A percentile compares a stretch with the other conserved stretches of the same genome.
phyloP scores from a whole-genome alignment of 2,797 vertebrate species.

The Cichlasoma orientale region DNA sequence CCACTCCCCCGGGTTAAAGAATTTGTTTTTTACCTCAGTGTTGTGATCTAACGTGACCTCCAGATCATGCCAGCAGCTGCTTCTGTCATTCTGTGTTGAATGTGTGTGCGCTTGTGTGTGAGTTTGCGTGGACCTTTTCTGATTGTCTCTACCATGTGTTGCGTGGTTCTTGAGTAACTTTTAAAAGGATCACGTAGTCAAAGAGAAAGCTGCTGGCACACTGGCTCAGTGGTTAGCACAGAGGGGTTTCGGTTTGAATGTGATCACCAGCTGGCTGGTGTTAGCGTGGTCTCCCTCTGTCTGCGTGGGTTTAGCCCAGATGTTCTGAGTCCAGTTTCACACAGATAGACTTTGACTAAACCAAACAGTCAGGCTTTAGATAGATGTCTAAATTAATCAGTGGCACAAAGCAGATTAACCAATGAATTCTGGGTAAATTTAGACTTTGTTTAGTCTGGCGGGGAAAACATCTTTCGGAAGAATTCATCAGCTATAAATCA shows the following conservation, averaged over 20 bases:
- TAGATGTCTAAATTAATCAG: not conserved
- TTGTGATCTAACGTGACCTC: slow-evolving; percentile 74
- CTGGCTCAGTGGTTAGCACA: not conserved
- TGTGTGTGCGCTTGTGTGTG: slow-evolving; percentile 24
- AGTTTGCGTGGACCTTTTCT: slow-evolving; percentile 5
- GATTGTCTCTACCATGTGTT: slow-evolving; percentile 20
- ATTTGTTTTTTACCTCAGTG: slow-evolving; percentile 70
- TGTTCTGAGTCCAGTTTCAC: slow-evolving; percentile 9
- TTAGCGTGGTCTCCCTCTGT: not conserved
- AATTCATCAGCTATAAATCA: not conserved
- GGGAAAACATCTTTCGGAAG: not conserved
- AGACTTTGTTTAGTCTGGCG: not conserved
- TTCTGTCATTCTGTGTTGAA: slow-evolving; percentile 66
- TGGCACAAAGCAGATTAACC: not conserved
- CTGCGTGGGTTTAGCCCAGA: slow-evolving; percentile 17
- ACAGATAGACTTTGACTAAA: slow-evolving; percentile 1
- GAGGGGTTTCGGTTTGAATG: slow-evolving; percentile 3
- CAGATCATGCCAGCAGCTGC: slow-evolving; percentile 70
- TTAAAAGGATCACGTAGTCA: not conserved
- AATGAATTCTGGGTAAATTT: not conserved
- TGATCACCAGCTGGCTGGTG: slow-evolving; percentile 17
- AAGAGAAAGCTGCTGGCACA: not conserved
- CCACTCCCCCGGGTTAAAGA: slow-evolving; percentile 54
- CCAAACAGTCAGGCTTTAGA: not conserved
- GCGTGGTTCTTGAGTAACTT: not conserved